Evolutionary conservation across 2,113 vertebrate species (phyloP).

Genomic region (Aspidoscelis tigris): DNA sequence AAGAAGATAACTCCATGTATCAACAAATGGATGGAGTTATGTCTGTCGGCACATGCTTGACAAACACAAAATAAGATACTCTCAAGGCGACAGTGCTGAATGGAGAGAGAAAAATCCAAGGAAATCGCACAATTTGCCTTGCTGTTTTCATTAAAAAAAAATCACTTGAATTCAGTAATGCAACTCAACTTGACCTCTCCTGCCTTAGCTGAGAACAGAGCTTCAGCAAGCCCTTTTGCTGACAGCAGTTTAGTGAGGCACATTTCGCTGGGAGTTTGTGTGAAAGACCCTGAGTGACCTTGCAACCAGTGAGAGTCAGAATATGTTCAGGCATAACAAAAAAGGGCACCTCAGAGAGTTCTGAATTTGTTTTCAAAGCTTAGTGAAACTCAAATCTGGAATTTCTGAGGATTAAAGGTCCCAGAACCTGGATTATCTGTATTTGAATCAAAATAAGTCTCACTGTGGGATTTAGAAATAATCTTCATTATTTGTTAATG

Average conservation of each 20-base stretch:
- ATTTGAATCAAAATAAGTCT: too few species aligned
- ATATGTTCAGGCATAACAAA: too few species aligned
- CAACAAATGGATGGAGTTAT: constrained; percentile 7
- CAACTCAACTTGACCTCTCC: background rate
- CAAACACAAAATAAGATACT: background rate
- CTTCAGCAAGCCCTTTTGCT: background rate
- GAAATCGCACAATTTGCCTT: background rate
- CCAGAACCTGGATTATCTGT: too few species aligned
- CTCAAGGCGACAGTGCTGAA: background rate
- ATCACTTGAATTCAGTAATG: background rate
- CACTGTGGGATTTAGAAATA: too few species aligned
- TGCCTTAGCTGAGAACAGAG: background rate
- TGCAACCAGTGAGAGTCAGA: too few species aligned
- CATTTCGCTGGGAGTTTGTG: background rate
- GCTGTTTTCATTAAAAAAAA: background rate
- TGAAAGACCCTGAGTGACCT: too few species aligned
- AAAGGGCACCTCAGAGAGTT: too few species aligned
- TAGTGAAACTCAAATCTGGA: too few species aligned
- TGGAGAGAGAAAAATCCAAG: background rate
- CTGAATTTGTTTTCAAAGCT: too few species aligned
- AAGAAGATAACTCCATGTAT: constrained; percentile 2
- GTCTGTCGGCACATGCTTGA: background rate
- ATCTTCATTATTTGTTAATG: too few species aligned
- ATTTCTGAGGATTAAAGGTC: too few species aligned
- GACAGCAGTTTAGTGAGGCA: background rate